These are phyloP conservation scores for Agrotis clavis DNA, from an alignment of 2,888 invertebrate species.

Conservation along the genomic window DNA sequence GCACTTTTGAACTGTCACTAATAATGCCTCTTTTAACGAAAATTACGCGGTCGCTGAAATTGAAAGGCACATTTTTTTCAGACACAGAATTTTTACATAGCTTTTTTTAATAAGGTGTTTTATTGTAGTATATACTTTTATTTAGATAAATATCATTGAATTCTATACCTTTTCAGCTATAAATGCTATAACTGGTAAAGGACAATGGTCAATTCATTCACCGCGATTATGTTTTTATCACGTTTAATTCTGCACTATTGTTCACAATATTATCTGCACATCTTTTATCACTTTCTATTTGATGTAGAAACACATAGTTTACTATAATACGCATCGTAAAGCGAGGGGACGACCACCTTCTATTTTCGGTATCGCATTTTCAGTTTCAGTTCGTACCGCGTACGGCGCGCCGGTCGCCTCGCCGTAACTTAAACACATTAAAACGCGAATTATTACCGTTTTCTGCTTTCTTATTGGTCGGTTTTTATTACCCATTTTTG, in stretches of 20 bases:
- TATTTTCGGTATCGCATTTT: conserved; percentile 88
- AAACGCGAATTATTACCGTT: conserved; percentile 70
- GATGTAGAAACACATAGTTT: conserved; percentile 71
- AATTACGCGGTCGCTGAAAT: too few species aligned
- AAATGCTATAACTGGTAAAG: too few species aligned
- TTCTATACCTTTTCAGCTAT: too few species aligned
- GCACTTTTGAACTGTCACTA: too few species aligned
- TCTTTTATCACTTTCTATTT: conserved; percentile 76
- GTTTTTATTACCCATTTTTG: conserved; percentile 58
- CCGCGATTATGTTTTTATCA: conserved; percentile 11
- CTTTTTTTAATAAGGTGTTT: too few species aligned
- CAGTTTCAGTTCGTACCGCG: conserved; percentile 86
- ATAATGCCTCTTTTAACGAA: too few species aligned
- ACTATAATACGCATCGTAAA: conserved; percentile 53
- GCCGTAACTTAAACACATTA: conserved; percentile 59
- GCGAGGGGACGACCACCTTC: conserved; percentile 83
- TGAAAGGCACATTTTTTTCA: too few species aligned
- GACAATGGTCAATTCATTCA: background rate
- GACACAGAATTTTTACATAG: too few species aligned
- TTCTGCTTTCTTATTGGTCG: conserved; percentile 56
- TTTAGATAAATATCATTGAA: too few species aligned
- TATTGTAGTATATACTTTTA: too few species aligned
- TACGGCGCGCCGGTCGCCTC: conserved; percentile 81
- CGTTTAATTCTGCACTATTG: conserved; percentile 7
- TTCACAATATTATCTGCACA: conserved; percentile 61